Evolutionary conservation across 2,113 vertebrate genomes (phyloP).

Genomic region (Dolichallabes microphthalmus): DNA sequence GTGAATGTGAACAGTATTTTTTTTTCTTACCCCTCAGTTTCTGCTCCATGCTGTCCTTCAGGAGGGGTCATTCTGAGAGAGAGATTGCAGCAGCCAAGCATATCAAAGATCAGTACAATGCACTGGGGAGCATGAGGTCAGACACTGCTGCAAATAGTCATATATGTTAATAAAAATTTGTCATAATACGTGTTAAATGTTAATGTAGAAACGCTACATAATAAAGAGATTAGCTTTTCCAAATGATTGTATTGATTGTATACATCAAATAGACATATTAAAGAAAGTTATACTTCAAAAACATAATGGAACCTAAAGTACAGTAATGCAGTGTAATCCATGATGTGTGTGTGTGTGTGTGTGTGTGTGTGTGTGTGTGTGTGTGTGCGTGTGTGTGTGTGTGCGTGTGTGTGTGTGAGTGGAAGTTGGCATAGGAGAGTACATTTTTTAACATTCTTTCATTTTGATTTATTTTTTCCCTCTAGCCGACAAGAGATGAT

Average conservation of each 20-base stretch:
- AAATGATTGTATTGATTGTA: no score
- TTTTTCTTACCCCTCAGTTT: slow-evolving; percentile 64
- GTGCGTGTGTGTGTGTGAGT: not conserved
- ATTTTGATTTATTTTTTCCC: not conserved
- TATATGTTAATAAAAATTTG: not conserved
- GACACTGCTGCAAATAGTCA: not conserved
- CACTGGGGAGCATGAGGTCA: slow-evolving; percentile 80
- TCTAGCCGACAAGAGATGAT: slow-evolving; percentile 83
- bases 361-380: not conserved
- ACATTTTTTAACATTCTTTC: not conserved
- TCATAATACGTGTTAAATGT: not conserved
- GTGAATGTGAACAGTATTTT: not conserved
- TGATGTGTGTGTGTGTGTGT: no score
- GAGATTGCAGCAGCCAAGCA: slow-evolving; percentile 74
- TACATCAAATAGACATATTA: not conserved
- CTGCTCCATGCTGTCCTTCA: slow-evolving; percentile 74
- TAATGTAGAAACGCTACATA: not conserved
- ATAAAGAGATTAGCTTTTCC: not conserved
- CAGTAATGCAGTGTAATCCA: not conserved
- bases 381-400: no score
- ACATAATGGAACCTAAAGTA: not conserved
- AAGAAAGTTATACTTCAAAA: not conserved
- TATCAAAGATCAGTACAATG: slow-evolving; percentile 77
- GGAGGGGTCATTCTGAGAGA: slow-evolving; percentile 67
- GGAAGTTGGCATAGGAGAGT: not conserved